Base-by-base conservation (phyloP, 2,797 vertebrate species). In the Sylvilagus floridanus region DNA sequence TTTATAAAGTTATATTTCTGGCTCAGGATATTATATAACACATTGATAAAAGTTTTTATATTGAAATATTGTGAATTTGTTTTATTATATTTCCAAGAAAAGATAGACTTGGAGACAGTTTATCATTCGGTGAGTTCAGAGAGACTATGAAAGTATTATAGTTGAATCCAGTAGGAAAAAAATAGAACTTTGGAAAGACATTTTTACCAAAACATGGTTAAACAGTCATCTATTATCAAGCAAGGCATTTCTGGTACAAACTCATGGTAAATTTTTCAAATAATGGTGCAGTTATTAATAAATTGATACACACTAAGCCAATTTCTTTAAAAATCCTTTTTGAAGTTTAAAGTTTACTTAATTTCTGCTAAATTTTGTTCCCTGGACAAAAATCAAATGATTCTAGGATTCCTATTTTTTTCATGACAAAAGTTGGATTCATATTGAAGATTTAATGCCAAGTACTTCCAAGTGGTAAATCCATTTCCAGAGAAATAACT, bases 391-490 rank as follows among this genome's bases (percentile, higher is more conserved):
- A 95, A 91, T 75, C 72, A 97, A 90, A 72, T 87, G 78, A 95
- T 72, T 95, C 88, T 86, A 82, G n/a, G 75, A 87, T 87, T 82
- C 65, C 32, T 68, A 54, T 71, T 76, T 75, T 60, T 93, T 83
- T 85, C 2, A 86, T 82, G 63, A 32, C 92, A 90, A 93, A 71
- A 35, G 32, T 81, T 96, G 60, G 81, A 94, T 77, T 93, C 60
- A 82, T 84, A 17, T 92, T 91, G 42, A 93, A 12, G 37, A 87
- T 82, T 93, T 84, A 95, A 95, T 88, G 95, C 87, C 96, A 96
- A 96, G 78, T 89, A 82, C 26, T 95, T 37, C 82, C 89, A 93
- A 91, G 35, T 93, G 54, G 50, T 90, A 83, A 91, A 83, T 83
- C 19, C 4, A 93, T 85, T 96, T 96, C 86, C 91, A 96, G 91